Evolutionary conservation across 1,140 invertebrate species (phyloP).

Genomic region (Notospermus geniculatus): DNA sequence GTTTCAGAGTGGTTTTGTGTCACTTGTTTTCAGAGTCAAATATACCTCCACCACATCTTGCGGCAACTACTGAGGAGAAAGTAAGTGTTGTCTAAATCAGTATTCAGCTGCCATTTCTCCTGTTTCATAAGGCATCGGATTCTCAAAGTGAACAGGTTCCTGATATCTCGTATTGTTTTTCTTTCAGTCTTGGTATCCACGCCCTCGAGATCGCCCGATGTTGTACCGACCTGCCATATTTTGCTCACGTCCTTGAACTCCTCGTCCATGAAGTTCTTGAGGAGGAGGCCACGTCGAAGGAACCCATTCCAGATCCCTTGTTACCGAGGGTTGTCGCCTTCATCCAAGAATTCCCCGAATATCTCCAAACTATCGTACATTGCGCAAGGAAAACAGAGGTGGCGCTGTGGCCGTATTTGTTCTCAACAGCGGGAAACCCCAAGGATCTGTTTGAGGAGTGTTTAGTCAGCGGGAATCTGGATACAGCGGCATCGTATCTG

Average conservation of each 20-base stretch:
- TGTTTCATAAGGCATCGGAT: no score
- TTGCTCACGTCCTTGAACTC: constrained; percentile 96
- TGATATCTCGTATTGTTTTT: constrained; percentile 10
- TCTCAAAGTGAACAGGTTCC: no score
- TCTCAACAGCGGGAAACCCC: constrained; percentile 93
- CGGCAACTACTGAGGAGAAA: constrained; percentile 92
- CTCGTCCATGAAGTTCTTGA: constrained; percentile 95
- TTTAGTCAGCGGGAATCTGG: constrained; percentile 80
- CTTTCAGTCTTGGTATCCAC: constrained; percentile 80
- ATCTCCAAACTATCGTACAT: constrained; percentile 91
- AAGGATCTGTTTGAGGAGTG: constrained; percentile 95
- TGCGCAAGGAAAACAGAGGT: constrained; percentile 99
- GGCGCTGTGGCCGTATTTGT: constrained; percentile 96
- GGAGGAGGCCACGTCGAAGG: constrained; percentile 98
- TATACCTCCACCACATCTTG: constrained; percentile 96
- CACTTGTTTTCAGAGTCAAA: constrained; percentile 77
- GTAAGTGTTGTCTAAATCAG: no score
- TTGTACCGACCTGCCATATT: constrained; percentile 91
- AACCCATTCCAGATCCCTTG: constrained; percentile 95
- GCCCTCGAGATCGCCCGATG: constrained; percentile 97
- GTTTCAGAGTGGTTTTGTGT: not conserved
- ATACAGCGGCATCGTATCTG: constrained; percentile 95
- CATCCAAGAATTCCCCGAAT: constrained; percentile 97
- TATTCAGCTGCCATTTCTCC: no score
- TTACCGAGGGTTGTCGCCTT: constrained; percentile 96